phyloP scores from a whole-genome alignment of 37 sponge, comb jelly and placozoan species.

The Theonella swinhoei region DNA sequence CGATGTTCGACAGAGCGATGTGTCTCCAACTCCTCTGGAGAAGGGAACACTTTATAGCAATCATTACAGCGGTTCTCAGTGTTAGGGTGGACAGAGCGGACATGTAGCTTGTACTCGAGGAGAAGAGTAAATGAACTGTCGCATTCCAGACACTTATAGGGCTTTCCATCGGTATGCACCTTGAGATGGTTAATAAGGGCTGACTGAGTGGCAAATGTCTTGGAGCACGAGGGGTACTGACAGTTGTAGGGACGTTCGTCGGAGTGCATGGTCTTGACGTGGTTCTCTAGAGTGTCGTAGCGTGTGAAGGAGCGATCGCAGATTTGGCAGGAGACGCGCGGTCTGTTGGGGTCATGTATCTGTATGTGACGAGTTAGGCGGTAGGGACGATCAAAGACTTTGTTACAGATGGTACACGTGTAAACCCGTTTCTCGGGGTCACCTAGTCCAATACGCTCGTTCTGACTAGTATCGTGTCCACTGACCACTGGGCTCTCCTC shows the following conservation, averaged over 20 bases:
- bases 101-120: conserved; percentile 52
- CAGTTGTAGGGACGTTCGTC: conserved; percentile 60
- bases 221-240: conserved; percentile 25
- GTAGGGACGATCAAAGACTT: conserved; percentile 57
- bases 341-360: conserved; percentile 73
- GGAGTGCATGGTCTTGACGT: conserved; percentile 60
- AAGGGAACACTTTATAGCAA: conserved; percentile 54
- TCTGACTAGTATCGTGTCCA: background rate
- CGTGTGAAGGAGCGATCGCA: conserved; percentile 57
- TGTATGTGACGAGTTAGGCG: conserved; percentile 57
- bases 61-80: conserved; percentile 54
- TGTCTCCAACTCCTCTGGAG: conserved; percentile 23
- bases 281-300: conserved; percentile 56
- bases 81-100: conserved; percentile 26
- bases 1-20: conserved; percentile 57
- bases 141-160: conserved; percentile 62
- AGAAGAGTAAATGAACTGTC: conserved; percentile 45
- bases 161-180: conserved; percentile 42
- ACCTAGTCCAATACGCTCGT: background rate
- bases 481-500: background rate
- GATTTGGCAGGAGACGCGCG: conserved; percentile 42
- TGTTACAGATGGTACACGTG: conserved; percentile 48
- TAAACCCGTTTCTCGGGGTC: background rate
- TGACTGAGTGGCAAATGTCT: conserved; percentile 48
- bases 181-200: conserved; percentile 54